Conservation (phyloP, 2,888 invertebrate species). For the Xestia ashworthii region DNA sequence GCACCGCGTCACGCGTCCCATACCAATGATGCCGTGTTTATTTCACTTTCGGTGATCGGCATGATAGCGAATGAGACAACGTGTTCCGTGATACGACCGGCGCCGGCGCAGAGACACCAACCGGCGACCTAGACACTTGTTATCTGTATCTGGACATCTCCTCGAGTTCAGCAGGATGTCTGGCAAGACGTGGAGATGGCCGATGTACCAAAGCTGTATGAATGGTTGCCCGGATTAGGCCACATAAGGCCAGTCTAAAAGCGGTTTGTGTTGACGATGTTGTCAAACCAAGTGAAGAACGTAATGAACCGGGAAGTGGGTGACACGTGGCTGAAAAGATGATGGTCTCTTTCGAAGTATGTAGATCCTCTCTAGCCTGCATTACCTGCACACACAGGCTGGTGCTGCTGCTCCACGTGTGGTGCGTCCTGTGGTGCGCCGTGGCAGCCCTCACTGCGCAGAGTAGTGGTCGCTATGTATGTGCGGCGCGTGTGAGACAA, state of each 20-base stretch:
- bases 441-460: background rate
- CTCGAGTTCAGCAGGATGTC: background rate
- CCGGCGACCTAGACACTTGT: background rate
- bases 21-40: slow-evolving; percentile 7
- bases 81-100: slow-evolving; percentile 29
- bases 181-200: background rate
- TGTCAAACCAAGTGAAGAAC: background rate
- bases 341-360: background rate
- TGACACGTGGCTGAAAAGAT: background rate
- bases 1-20: background rate
- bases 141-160: background rate
- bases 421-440: background rate
- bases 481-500: slow-evolving; percentile 74
- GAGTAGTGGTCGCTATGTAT: slow-evolving; percentile 62
- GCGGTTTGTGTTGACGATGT: background rate
- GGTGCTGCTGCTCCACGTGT: background rate
- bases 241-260: background rate
- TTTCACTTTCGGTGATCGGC: slow-evolving; percentile 21
- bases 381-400: background rate
- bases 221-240: background rate
- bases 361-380: background rate
- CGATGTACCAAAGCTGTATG: background rate
- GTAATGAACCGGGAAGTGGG: background rate
- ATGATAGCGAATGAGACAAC: slow-evolving; percentile 23
- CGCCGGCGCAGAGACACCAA: slow-evolving; percentile 11